phyloP scores from a whole-genome alignment of 2,797 vertebrate species.

The Buphagus erythrorhynchus region DNA sequence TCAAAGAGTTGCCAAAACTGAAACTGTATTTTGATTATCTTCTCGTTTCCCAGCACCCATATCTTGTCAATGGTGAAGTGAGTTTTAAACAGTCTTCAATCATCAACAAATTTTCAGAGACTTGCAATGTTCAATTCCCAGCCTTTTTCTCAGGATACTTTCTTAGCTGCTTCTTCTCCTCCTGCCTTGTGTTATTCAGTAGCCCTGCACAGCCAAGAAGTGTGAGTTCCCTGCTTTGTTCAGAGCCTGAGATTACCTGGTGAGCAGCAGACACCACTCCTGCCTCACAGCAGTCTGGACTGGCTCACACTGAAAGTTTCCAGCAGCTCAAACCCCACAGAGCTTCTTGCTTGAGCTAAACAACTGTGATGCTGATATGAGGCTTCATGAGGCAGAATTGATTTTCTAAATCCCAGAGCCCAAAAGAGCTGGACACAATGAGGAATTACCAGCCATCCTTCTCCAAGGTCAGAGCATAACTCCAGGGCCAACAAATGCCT shows the following conservation, averaged over 20 bases:
- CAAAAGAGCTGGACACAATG: too few relatives aligned
- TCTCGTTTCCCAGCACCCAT: not conserved
- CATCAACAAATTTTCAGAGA: not conserved
- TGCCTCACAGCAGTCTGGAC: not conserved
- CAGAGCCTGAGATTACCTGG: not conserved
- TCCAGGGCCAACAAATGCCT: not conserved
- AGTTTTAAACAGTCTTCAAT: not conserved
- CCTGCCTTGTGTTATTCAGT: not conserved
- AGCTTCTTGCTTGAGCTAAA: not conserved
- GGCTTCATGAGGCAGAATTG: not conserved
- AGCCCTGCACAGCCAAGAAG: not conserved
- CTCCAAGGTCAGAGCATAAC: not conserved
- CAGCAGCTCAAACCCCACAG: accelerated
- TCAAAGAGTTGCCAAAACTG: not conserved
- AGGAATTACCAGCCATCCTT: not conserved
- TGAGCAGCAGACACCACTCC: not conserved
- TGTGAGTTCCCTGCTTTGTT: not conserved
- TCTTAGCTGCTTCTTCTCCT: not conserved
- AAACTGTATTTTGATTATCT: not conserved
- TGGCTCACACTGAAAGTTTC: not conserved
- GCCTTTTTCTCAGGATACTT: not conserved
- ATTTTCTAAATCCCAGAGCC: not conserved
- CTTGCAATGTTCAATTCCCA: not conserved
- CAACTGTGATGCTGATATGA: not conserved
- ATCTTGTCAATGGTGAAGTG: not conserved